Percentiles rank a stretch among this genome's conserved stretches.
These are phyloP conservation scores for Lipotes vexillifer DNA, from an alignment of 2,113 vertebrate species.

Conservation along the genomic window DNA sequence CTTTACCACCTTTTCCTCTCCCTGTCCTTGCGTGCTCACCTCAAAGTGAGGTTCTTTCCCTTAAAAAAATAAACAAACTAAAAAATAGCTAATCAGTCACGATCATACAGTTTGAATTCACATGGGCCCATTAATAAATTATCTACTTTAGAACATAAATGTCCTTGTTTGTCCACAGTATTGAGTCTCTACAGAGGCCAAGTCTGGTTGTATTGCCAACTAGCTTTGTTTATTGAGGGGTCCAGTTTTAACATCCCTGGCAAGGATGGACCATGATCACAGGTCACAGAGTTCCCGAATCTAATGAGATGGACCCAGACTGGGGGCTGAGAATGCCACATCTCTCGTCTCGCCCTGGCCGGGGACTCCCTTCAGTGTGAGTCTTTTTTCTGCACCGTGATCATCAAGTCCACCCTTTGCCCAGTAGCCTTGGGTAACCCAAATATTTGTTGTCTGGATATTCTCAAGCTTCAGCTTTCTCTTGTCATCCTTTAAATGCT, in stretches of 20 bases:
- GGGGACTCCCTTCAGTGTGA: neutral
- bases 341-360: neutral
- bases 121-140: neutral
- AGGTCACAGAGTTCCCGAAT: neutral
- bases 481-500: neutral
- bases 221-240: neutral
- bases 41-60: neutral
- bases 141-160: neutral
- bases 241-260: neutral
- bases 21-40: neutral
- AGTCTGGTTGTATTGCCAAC: neutral
- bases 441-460: neutral
- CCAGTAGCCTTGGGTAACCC: neutral
- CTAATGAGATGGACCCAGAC: neutral
- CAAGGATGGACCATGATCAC: neutral
- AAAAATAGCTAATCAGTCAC: neutral
- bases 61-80: neutral
- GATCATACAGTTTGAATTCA: neutral
- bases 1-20: neutral
- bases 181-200: neutral
- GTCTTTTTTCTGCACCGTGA: neutral
- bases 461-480: neutral
- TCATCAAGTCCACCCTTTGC: neutral
- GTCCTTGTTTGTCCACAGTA: neutral
- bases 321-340: neutral